Percentiles rank a stretch among this genome's conserved stretches.
phyloP scores from a whole-genome alignment of 1,140 invertebrate genomes.

The Hydropsyche tenuis region DNA sequence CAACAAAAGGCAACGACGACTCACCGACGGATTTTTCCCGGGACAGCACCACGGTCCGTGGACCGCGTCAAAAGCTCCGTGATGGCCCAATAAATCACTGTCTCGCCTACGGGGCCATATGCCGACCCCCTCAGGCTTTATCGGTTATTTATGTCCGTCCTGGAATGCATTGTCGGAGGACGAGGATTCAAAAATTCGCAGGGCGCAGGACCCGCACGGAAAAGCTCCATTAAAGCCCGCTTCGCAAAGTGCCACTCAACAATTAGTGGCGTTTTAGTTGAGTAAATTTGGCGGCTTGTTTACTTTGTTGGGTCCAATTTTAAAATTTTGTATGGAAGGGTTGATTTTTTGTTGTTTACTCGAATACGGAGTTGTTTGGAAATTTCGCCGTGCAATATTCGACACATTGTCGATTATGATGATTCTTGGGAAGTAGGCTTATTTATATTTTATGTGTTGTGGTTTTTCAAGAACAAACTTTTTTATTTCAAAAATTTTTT shows the following conservation, averaged over 20 bases:
- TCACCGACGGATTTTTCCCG: slow-evolving; percentile 46
- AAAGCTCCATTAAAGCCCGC: neutral
- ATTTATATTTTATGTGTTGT: no score
- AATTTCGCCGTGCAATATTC: no score
- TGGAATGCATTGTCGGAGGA: slow-evolving; percentile 26
- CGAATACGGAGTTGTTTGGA: no score
- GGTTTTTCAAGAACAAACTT: no score
- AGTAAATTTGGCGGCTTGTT: no score
- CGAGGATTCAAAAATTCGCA: slow-evolving; percentile 1
- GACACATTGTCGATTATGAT: no score
- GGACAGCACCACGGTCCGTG: neutral
- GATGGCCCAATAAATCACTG: slow-evolving; percentile 49
- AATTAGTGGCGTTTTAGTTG: no score
- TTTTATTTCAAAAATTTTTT: no score
- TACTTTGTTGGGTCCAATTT: no score
- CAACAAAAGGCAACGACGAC: neutral
- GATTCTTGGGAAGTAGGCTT: no score
- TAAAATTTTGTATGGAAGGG: no score
- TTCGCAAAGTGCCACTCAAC: neutral
- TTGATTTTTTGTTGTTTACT: no score
- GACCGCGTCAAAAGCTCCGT: slow-evolving; percentile 45
- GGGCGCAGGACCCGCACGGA: neutral
- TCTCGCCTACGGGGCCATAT: slow-evolving; percentile 24
- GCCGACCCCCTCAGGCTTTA: slow-evolving; percentile 29
- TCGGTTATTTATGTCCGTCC: slow-evolving; percentile 39